Conservation (phyloP, 1,140 invertebrate genomes). For the Drosophila pseudoobscura region DNA sequence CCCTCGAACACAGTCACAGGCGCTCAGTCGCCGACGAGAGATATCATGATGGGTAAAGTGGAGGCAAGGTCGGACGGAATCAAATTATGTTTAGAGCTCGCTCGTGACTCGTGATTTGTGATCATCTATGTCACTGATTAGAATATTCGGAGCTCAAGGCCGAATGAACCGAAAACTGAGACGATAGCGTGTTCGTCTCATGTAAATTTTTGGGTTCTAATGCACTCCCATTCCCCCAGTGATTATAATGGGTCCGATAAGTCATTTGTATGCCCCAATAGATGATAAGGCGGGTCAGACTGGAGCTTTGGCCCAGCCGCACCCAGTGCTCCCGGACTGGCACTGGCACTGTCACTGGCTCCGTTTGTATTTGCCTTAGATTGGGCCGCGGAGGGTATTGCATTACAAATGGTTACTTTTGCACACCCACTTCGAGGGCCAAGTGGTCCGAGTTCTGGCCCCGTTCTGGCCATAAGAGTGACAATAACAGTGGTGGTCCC, state of each 20-base stretch:
- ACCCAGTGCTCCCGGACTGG: conserved; percentile 10
- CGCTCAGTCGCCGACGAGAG: conserved; percentile 13
- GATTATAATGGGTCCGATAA: conserved; percentile 24
- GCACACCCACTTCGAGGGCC: conserved; percentile 40
- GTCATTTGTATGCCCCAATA: conserved; percentile 40
- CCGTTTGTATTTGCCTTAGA: conserved; percentile 54
- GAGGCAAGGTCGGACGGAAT: conserved; percentile 46
- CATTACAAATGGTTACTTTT: conserved; percentile 78
- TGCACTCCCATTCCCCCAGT: conserved; percentile 19
- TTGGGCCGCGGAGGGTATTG: conserved; percentile 61
- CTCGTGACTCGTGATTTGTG: conserved; percentile 4
- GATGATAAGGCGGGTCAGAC: conserved; percentile 48
- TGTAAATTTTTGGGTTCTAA: conserved; percentile 14
- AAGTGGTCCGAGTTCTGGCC: too few species aligned
- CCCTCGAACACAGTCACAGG: not conserved
- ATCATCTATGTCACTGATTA: conserved; percentile 43
- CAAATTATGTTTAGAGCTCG: conserved; percentile 48
- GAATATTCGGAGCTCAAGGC: conserved; percentile 29
- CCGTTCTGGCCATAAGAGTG: conserved; percentile 10
- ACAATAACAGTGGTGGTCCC: conserved; percentile 42
- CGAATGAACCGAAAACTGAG: conserved; percentile 11
- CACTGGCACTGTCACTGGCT: conserved; percentile 7
- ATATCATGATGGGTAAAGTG: conserved; percentile 41
- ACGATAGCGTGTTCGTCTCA: conserved; percentile 1
- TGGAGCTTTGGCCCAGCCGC: conserved; percentile 37